Conservation (phyloP, 2,797 vertebrate genomes). For the Pangasius krempfi region DNA sequence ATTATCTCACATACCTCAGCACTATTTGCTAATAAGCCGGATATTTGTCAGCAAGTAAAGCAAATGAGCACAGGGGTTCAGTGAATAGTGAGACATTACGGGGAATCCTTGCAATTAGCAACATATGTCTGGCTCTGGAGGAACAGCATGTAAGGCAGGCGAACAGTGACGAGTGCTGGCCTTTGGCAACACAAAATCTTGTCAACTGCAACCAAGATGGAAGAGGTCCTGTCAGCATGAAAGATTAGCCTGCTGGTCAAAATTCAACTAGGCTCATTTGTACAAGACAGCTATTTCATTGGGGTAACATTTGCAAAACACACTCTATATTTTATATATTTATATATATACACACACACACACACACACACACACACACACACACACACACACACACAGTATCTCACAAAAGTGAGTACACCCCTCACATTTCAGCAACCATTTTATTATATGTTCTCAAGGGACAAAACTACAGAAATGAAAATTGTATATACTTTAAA, state of each 20-base stretch:
- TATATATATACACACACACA: no score
- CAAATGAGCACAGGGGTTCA: conserved; percentile 39
- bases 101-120: conserved; percentile 49
- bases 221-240: conserved; percentile 70
- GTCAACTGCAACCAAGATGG: conserved; percentile 57
- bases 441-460: no score
- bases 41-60: conserved; percentile 54
- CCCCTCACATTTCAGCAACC: no score
- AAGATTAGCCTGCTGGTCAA: conserved; percentile 58
- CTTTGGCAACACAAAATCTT: conserved; percentile 61
- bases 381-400: no score
- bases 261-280: conserved; percentile 52
- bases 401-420: no score
- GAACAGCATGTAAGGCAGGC: conserved; percentile 37
- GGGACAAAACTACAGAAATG: no score
- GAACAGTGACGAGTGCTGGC: conserved; percentile 62
- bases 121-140: conserved; percentile 52
- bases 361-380: no score
- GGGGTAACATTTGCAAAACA: not conserved
- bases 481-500: no score
- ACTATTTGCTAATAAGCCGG: conserved; percentile 46
- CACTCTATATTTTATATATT: no score
- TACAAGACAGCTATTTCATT: conserved; percentile 48
- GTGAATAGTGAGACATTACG: conserved; percentile 59
- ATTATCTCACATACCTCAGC: not conserved